phyloP scores from a whole-genome alignment of 2,888 invertebrate species.

The Heterodera filipjevi region DNA sequence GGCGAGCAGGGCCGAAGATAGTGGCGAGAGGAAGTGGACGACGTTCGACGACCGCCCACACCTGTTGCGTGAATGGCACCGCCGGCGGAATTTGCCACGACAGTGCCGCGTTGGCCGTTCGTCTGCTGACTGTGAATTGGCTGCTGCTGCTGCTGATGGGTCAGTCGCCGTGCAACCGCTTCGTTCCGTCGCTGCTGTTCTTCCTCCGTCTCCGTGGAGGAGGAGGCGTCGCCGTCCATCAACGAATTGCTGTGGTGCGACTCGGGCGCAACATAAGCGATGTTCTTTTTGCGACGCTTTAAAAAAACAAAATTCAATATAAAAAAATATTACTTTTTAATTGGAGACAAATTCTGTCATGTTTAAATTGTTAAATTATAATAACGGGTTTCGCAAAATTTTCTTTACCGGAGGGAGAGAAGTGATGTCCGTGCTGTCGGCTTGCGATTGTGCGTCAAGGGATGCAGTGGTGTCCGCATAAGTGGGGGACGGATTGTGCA shows the following conservation, averaged over 20 bases:
- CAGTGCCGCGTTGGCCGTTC: background rate
- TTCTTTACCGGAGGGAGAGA: conserved; percentile 38
- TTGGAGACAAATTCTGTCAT: too few relatives aligned
- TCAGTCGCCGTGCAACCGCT: background rate
- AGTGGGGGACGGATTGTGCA: conserved; percentile 63
- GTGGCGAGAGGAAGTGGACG: background rate
- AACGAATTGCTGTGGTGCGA: conserved; percentile 63
- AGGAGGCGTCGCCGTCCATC: conserved; percentile 56
- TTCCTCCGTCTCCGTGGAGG: conserved; percentile 46
- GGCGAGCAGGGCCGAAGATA: background rate
- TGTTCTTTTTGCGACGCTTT: conserved; percentile 61
- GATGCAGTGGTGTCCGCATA: conserved; percentile 54
- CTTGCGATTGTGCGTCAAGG: conserved; percentile 54
- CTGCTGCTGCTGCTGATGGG: conserved; percentile 1
- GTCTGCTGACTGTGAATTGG: background rate
- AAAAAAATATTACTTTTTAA: too few relatives aligned
- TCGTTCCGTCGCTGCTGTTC: conserved; percentile 37
- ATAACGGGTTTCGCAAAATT: background rate
- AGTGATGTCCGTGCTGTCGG: conserved; percentile 59
- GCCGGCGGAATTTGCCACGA: background rate
- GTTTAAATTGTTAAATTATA: too few relatives aligned
- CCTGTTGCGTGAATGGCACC: background rate
- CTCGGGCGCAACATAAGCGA: conserved; percentile 66
- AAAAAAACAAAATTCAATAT: conserved; percentile 24
- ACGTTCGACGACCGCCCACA: background rate